Evolutionary conservation across 2,888 invertebrate species (phyloP).

Genomic region (Encarsia formosa): DNA sequence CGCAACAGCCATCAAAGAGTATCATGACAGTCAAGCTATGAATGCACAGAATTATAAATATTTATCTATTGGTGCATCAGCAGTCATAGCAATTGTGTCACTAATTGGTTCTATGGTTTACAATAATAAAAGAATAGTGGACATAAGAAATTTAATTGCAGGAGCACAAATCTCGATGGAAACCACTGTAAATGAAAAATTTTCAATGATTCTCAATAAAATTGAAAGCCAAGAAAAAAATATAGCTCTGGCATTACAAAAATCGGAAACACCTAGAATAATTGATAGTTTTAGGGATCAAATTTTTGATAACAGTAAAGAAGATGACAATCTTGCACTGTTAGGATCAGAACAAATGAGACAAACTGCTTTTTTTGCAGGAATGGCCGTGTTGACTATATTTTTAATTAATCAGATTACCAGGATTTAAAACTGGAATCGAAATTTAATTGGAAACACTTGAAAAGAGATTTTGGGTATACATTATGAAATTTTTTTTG

Average conservation of each 20-base stretch:
- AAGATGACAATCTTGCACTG: conserved; percentile 20
- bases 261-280: conserved; percentile 4
- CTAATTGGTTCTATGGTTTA: conserved; percentile 44
- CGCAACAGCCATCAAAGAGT: conserved; percentile 47
- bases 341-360: conserved; percentile 25
- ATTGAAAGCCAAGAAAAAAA: conserved; percentile 20
- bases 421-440: too few relatives aligned
- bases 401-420: too few relatives aligned
- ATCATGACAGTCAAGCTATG: conserved; percentile 45
- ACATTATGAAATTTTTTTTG: too few relatives aligned
- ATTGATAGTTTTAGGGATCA: conserved; percentile 2
- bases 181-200: conserved; percentile 28
- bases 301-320: not conserved
- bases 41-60: conserved; percentile 47
- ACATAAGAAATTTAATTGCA: conserved; percentile 36
- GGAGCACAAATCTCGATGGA: conserved; percentile 38
- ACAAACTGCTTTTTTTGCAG: conserved; percentile 22
- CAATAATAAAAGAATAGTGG: conserved; percentile 41
- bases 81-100: conserved; percentile 40
- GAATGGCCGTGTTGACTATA: conserved; percentile 9
- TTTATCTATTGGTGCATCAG: conserved; percentile 44
- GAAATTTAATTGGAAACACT: too few relatives aligned
- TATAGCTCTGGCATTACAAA: conserved; percentile 10
- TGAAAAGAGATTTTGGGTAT: too few relatives aligned
- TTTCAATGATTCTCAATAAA: conserved; percentile 12